phyloP scores from a whole-genome alignment of 1,140 invertebrate genomes.

The Drosophila nebulosa region DNA sequence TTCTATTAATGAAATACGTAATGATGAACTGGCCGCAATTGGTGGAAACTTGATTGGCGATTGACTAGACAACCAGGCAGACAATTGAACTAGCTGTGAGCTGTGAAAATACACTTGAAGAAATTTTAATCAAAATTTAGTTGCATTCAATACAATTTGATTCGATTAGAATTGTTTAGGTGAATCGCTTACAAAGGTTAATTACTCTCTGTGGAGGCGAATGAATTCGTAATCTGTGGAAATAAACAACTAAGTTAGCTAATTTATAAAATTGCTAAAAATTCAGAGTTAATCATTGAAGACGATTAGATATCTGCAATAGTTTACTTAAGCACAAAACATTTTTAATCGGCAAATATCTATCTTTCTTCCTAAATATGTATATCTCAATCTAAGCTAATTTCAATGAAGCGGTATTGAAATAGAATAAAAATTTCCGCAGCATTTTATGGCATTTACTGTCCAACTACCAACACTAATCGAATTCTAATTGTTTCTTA shows the following conservation, averaged over 20 bases:
- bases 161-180: too few species aligned
- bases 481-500: neutral
- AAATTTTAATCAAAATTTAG: neutral
- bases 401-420: neutral
- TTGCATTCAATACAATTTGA: too few species aligned
- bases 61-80: neutral
- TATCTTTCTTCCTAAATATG: neutral
- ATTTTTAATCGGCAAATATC: neutral
- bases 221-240: too few species aligned
- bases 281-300: too few species aligned
- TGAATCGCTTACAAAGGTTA: too few species aligned
- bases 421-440: neutral
- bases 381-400: neutral
- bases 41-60: constrained; percentile 1
- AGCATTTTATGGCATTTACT: neutral
- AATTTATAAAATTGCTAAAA: too few species aligned
- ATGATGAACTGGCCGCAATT: neutral
- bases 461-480: neutral
- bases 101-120: neutral
- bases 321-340: neutral
- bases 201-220: too few species aligned
- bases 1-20: neutral
- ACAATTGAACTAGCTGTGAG: neutral
- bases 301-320: too few species aligned
- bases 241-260: too few species aligned